phyloP scores from a whole-genome alignment of 2,113 vertebrate species.

The Phaetusa simplex region DNA sequence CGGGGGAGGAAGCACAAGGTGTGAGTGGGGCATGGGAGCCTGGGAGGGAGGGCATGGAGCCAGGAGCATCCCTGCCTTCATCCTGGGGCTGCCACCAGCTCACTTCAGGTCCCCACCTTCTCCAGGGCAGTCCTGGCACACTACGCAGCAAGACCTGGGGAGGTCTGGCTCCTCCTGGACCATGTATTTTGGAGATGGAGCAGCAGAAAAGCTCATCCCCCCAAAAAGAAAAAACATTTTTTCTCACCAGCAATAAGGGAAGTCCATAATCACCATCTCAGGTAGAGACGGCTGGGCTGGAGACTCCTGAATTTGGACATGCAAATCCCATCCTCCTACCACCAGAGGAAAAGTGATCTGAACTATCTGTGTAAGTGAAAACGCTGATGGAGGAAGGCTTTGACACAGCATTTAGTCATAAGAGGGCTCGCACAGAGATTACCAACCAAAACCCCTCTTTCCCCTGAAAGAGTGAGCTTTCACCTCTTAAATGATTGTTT shows the following conservation, averaged over 20 bases:
- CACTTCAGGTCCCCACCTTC: neutral
- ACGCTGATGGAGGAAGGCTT: neutral
- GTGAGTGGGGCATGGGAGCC: fast-evolving
- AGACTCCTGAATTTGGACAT: neutral
- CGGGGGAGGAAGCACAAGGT: neutral
- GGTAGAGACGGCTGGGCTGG: neutral
- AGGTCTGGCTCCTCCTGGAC: neutral
- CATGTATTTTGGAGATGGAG: neutral
- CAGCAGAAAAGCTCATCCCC: neutral
- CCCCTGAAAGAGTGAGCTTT: neutral
- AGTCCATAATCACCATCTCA: neutral
- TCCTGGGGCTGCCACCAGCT: neutral
- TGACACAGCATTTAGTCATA: neutral
- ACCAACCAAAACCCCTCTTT: neutral
- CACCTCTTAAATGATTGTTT: neutral
- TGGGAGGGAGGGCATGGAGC: neutral
- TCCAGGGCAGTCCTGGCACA: neutral
- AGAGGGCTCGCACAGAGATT: neutral
- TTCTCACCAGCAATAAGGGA: neutral
- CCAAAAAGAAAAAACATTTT: neutral
- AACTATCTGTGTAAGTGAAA: neutral
- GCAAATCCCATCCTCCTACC: neutral
- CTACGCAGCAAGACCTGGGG: too few relatives aligned
- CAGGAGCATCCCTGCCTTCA: neutral
- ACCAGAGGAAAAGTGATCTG: neutral